Conservation (phyloP, 1,140 invertebrate species). For the Drosophila dunni region DNA sequence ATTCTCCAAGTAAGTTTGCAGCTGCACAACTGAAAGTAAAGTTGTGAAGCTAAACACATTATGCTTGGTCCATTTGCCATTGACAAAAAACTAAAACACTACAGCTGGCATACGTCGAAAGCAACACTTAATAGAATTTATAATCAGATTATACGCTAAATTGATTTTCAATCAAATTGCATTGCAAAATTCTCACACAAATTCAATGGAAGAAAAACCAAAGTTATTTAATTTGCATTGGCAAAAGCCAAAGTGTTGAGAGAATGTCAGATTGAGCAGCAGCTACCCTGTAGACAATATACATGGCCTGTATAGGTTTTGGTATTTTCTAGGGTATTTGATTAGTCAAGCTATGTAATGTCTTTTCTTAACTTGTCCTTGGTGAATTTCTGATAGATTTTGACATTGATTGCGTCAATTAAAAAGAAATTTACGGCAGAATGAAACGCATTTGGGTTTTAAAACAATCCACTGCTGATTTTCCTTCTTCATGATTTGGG, state of each 20-base stretch:
- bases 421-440: constrained; percentile 42
- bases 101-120: not conserved
- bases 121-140: constrained; percentile 41
- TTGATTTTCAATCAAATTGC: constrained; percentile 46
- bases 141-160: constrained; percentile 51
- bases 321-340: not conserved
- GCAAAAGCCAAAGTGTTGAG: constrained; percentile 14
- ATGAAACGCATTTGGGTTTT: constrained; percentile 18
- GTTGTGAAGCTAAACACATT: constrained; percentile 27
- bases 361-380: not conserved
- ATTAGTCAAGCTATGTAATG: not conserved
- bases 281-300: not conserved
- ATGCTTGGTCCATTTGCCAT: constrained; percentile 26
- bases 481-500: not conserved
- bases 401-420: constrained; percentile 48
- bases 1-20: not conserved
- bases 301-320: not conserved
- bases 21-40: constrained; percentile 2
- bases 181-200: constrained; percentile 32
- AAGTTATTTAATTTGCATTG: constrained; percentile 32
- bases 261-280: not conserved
- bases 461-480: constrained; percentile 26
- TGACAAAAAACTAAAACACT: constrained; percentile 20
- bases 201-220: constrained; percentile 25
- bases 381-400: constrained; percentile 12